Evolutionary conservation across 1,140 invertebrate genomes (phyloP), one percentile per base, ranked within the genome.

Genomic region (Myzus persicae): DNA sequence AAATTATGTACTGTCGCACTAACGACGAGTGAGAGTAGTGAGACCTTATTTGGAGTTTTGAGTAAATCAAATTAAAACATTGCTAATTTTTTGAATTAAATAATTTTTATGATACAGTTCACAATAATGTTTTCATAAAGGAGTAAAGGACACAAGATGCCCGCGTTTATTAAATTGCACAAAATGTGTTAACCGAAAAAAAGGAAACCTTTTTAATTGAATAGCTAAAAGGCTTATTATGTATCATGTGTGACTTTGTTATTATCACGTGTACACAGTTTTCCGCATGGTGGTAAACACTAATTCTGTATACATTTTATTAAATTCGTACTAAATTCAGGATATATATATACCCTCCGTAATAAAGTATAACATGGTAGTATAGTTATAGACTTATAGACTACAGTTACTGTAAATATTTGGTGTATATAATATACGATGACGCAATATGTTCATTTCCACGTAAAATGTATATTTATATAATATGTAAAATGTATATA

Each of bases 121-220:
- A 54, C 46, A 38, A 89, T 89, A 54, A 89, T 51, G 36, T 38
- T 36, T 22, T 51, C 36, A n/a, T 38, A 87, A 89, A 36, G 88
- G 46, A 36, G 20, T 38, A 87, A 89, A 36, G 88, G 46, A 36
- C 46, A 48, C 5, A 51, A 11, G 36, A 51, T 89, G n/a, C 14
- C 26, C 22, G 54, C 42, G 59, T 91, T 91, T 36, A 91, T 91
- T 91, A 76, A 89, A 89, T 89, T 54, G 88, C 51, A 26, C 22
- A 14, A 38, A 89, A 38, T 8, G 87, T 22, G n/a, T 89, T 89
- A n/a, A 51, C 87, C 87, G 3, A 22, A 46, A 88, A 82, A 54
- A 51, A 89, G 14, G 76, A 82, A 48, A 92, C 67, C 67, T 48
- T 92, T 92, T 82, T 84, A 92, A 82, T 92, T 92, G 42, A 92